These are phyloP conservation scores for Mercenaria mercenaria DNA, from an alignment of 1,140 invertebrate genomes.

Conservation along the genomic window DNA sequence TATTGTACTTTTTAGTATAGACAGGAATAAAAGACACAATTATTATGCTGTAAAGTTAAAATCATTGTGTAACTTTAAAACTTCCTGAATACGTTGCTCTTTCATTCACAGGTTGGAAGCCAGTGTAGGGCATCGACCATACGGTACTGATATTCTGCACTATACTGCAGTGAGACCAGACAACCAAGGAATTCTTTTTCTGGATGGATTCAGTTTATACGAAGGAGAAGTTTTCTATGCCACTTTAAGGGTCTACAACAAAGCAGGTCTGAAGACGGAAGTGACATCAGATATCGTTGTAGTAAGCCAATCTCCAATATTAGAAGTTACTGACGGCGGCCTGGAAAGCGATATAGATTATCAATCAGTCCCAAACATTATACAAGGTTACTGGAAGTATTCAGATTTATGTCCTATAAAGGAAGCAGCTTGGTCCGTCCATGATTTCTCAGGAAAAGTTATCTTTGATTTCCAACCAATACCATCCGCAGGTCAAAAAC, in stretches of 20 bases:
- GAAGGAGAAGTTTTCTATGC: constrained; percentile 3
- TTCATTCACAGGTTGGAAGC: constrained; percentile 35
- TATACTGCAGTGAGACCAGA: background rate
- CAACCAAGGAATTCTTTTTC: background rate
- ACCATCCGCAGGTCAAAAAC: background rate
- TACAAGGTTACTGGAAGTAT: constrained; percentile 49
- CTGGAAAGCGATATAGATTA: constrained; percentile 35
- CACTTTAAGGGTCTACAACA: constrained; percentile 20
- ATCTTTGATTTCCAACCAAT: constrained; percentile 29
- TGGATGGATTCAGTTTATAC: background rate
- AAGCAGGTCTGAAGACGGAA: constrained; percentile 30
- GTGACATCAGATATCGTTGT: constrained; percentile 38
- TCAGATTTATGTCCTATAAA: constrained; percentile 42
- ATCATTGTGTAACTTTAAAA: too few species aligned
- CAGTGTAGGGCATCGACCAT: background rate
- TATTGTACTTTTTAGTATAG: too few species aligned
- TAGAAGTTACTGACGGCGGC: constrained; percentile 1
- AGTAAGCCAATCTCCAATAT: constrained; percentile 13
- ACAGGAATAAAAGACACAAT: too few species aligned
- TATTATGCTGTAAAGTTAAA: too few species aligned
- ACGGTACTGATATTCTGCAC: background rate
- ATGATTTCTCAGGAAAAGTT: background rate
- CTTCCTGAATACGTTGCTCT: too few species aligned
- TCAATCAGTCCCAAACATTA: constrained; percentile 12
- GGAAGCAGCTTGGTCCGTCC: constrained; percentile 20